Percentiles rank a stretch among this genome's conserved stretches.
Conservation (phyloP, 2,113 vertebrate species). For the Aphyosemion australe region DNA sequence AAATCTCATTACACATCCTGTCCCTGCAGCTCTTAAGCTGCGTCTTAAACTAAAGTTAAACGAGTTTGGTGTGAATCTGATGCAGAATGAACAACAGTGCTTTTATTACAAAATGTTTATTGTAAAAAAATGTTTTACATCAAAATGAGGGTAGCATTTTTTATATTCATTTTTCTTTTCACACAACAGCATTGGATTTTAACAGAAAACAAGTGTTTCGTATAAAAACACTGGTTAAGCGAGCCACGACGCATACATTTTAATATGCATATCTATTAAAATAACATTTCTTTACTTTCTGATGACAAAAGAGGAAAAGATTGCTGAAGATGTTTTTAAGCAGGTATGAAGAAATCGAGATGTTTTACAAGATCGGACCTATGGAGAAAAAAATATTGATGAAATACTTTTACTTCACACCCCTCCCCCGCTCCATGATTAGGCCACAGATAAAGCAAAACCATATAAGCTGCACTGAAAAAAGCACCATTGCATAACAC, state of each 20-base stretch:
- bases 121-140: slow-evolving; percentile 1
- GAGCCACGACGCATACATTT: no score
- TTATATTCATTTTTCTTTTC: neutral
- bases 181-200: neutral
- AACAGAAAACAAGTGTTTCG: neutral
- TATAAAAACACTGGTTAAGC: neutral
- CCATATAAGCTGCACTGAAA: slow-evolving; percentile 12
- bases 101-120: slow-evolving; percentile 37
- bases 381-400: slow-evolving; percentile 4
- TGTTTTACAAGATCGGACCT: slow-evolving; percentile 35
- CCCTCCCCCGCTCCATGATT: neutral
- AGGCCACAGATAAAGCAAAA: neutral
- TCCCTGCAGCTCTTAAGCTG: no score
- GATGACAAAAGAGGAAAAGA: neutral
- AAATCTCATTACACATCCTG: no score
- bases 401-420: neutral
- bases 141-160: neutral
- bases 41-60: neutral
- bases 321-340: slow-evolving; percentile 43
- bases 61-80: neutral
- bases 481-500: slow-evolving; percentile 18
- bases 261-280: no score
- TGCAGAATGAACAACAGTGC: neutral
- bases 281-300: no score
- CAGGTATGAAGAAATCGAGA: slow-evolving; percentile 32